Conservation (phyloP, 2,888 invertebrate genomes). For the Petrolisthes manimaculis region DNA sequence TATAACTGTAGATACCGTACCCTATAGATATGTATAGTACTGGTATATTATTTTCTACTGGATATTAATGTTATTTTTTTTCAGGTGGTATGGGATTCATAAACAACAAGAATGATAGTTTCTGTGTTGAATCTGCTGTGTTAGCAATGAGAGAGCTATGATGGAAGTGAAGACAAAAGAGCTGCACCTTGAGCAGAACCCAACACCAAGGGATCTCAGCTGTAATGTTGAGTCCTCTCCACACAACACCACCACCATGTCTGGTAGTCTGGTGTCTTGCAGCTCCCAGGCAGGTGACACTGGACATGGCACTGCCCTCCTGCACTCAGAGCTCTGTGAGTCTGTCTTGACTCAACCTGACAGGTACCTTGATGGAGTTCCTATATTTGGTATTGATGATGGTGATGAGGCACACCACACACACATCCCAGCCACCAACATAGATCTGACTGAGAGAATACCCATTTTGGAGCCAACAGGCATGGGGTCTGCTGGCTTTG, state of each 20-base stretch:
- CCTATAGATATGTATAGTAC: no score
- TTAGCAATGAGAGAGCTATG: not conserved
- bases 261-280: not conserved
- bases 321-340: not conserved
- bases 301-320: not conserved
- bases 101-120: not conserved
- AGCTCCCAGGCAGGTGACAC: not conserved
- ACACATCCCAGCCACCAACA: not conserved
- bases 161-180: not conserved
- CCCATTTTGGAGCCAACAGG: not conserved
- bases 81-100: not conserved
- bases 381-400: slow-evolving; percentile 34
- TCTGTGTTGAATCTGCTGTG: not conserved
- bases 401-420: slow-evolving; percentile 4
- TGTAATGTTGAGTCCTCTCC: not conserved
- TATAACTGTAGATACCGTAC: no score
- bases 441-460: slow-evolving; percentile 14
- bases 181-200: not conserved
- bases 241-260: not conserved
- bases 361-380: slow-evolving; percentile 17
- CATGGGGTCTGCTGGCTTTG: not conserved
- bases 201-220: not conserved
- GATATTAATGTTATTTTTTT: no score
- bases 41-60: no score
- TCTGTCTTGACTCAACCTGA: slow-evolving; percentile 28